phyloP scores from a whole-genome alignment of 2,888 invertebrate species.

The Sphaeridia pumilis region DNA sequence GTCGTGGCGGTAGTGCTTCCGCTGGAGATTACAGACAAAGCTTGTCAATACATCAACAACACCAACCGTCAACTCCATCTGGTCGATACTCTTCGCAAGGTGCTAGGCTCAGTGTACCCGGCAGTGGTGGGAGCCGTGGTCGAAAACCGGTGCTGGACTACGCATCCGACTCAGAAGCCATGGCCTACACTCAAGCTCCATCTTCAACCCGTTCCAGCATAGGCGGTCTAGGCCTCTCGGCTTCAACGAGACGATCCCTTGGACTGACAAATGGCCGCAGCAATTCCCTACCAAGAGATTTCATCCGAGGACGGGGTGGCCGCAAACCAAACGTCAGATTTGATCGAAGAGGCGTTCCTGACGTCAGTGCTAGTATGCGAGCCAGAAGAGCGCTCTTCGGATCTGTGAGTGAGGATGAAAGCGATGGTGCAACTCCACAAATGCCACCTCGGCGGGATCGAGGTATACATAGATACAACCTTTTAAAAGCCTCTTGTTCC shows the following conservation, averaged over 20 bases:
- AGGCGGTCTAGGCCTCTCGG: constrained; percentile 51
- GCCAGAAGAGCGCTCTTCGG: constrained; percentile 46
- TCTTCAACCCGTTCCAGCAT: constrained; percentile 33
- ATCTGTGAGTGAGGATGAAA: constrained; percentile 52
- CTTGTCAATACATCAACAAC: too few species aligned
- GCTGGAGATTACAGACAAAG: constrained; percentile 22
- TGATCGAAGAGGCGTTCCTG: constrained; percentile 36
- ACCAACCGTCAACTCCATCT: constrained; percentile 11
- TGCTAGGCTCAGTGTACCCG: not conserved
- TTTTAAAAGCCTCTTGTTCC: too few species aligned
- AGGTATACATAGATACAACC: constrained; percentile 42
- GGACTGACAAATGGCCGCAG: constrained; percentile 38
- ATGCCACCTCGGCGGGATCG: constrained; percentile 55
- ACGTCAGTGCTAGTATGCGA: constrained; percentile 35
- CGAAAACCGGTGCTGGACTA: constrained; percentile 61
- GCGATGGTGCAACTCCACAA: constrained; percentile 71
- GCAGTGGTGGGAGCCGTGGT: too few species aligned
- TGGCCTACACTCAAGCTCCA: constrained; percentile 33
- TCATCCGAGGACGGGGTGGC: constrained; percentile 39
- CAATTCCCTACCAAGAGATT: constrained; percentile 41
- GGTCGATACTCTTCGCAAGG: constrained; percentile 29
- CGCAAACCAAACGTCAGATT: constrained; percentile 36
- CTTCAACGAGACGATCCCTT: constrained; percentile 47
- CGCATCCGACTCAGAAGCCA: constrained; percentile 79
- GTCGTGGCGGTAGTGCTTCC: constrained; percentile 22